A percentile compares a stretch with the other conserved stretches of the same genome.
Evolutionary conservation across 2,113 vertebrate genomes (phyloP).

Genomic region (Diglossa brunneiventris): DNA sequence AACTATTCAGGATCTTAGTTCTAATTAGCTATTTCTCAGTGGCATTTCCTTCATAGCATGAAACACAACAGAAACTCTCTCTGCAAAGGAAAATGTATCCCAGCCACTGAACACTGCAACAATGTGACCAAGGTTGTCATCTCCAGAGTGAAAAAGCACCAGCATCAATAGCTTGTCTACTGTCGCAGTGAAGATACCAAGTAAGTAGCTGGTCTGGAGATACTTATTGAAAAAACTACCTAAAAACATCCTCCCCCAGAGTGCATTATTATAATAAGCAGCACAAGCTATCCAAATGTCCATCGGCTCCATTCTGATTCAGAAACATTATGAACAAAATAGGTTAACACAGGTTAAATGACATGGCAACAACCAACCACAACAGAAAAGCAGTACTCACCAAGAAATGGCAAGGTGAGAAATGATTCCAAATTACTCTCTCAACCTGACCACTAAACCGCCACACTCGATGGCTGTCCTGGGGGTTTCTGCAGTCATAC

Average conservation of each 20-base stretch:
- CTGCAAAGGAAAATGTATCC: background rate
- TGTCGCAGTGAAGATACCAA: background rate
- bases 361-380: background rate
- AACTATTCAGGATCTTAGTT: background rate
- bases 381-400: constrained; percentile 63
- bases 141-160: background rate
- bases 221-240: background rate
- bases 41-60: background rate
- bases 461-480: constrained; percentile 85
- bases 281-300: background rate
- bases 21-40: background rate
- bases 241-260: background rate
- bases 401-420: constrained; percentile 92
- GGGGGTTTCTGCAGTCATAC: constrained; percentile 91
- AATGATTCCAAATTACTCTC: constrained; percentile 91
- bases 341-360: background rate
- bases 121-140: background rate
- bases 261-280: background rate
- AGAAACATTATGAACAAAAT: background rate
- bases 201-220: background rate
- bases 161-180: background rate
- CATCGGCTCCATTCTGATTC: background rate
- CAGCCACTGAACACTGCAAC: background rate
- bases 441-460: constrained; percentile 95
- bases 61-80: background rate